Base-by-base conservation (phyloP, 2,113 vertebrate genomes). In the Phylloscopus trochiloides region DNA sequence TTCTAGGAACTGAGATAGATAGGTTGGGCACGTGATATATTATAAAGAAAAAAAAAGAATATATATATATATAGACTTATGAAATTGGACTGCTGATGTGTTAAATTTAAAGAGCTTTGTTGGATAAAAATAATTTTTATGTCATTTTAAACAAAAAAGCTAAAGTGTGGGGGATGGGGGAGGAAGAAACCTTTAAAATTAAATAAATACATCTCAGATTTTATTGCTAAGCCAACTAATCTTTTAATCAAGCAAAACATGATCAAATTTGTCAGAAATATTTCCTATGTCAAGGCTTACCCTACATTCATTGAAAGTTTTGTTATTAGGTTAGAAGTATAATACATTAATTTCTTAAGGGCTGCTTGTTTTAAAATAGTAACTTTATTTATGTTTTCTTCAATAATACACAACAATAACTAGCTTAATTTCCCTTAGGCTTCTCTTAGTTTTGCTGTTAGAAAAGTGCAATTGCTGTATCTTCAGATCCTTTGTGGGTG, bases 161-260 rank as follows among this genome's bases (percentile, higher is more conserved):
- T 38, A 6, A 73, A 47, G 3, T 24, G 6, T 42, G 8, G 18
- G 4, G 10, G 6, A 38, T 3, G 0, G 2, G 9, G 1, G 8
- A 86, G 12, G 8, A 42, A 47, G 28, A 55, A 73, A 6, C 12
- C 21, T 18, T 74, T 29, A 66, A 88, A 40, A 62, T 2, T 17
- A 61, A 38, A 73, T 52, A 50, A 67, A 9, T 42, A 4, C 28
- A 34, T 9, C 32, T 47, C 22, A 32, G 42, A 51, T 61, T 73
- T 58, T 57, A 54, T 63, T 88, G 34, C 55, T 47, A 32, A 68
- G 3, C 11, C n/a, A 71, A 43, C 6, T 63, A 88, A 63, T 26
- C 10, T 5, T 26, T 47, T 34, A 11, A 38, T 43, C 22, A 45
- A 82, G 38, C 5, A 45, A 84, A 96, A 65, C 4, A 34, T 32